Percentiles rank a stretch among this genome's conserved stretches.
Evolutionary conservation across 2,797 vertebrate species (phyloP).

Genomic region (Xiphophorus birchmanni): DNA sequence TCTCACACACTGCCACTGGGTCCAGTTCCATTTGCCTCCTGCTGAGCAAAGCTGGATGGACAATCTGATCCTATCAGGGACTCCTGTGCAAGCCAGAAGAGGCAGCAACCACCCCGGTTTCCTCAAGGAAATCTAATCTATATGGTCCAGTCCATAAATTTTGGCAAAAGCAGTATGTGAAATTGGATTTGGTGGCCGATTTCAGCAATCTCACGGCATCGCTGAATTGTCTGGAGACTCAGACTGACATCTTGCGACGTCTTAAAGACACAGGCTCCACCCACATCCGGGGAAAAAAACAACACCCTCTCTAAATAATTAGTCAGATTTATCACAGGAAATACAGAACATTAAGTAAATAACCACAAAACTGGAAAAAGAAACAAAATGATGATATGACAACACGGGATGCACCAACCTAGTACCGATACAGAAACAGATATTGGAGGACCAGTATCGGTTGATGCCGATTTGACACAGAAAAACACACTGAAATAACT

Average conservation of each 20-base stretch:
- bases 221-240: background rate
- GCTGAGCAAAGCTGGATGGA: constrained; percentile 24
- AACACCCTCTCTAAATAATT: no score
- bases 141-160: background rate
- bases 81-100: constrained; percentile 10
- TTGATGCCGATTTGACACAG: no score
- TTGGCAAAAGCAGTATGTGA: background rate
- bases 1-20: constrained; percentile 24
- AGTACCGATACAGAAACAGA: no score
- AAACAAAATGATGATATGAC: background rate
- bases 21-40: constrained; percentile 42
- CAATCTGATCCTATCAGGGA: constrained; percentile 25
- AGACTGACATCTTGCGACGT: background rate
- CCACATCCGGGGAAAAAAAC: background rate
- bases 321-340: background rate
- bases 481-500: no score
- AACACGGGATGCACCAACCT: no score
- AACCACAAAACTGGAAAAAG: background rate
- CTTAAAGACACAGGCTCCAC: background rate
- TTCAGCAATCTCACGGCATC: background rate
- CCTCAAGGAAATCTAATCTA: background rate
- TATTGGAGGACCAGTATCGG: no score
- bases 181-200: background rate
- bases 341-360: background rate
- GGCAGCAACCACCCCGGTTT: background rate